phyloP scores from a whole-genome alignment of 2,888 invertebrate genomes.

The Celastrina argiolus region DNA sequence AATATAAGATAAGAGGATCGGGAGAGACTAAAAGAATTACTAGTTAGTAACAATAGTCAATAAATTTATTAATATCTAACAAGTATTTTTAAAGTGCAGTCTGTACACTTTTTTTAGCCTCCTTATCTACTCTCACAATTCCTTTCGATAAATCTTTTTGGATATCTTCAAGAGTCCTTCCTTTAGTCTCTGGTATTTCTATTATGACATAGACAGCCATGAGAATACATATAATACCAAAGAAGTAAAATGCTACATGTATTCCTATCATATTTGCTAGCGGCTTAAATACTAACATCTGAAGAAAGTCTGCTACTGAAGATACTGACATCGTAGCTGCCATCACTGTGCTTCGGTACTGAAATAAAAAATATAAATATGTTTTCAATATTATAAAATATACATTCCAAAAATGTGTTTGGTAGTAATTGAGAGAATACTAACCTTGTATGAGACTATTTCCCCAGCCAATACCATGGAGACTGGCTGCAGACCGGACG shows the following conservation, averaged over 20 bases:
- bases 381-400: not conserved
- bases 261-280: conserved; percentile 36
- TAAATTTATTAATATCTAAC: conserved; percentile 3
- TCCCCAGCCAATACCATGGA: conserved; percentile 57
- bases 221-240: conserved; percentile 37
- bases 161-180: conserved; percentile 37
- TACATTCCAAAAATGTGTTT: not conserved
- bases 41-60: not conserved
- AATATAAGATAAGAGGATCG: not conserved
- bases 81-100: not conserved
- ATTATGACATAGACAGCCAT: conserved; percentile 36
- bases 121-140: conserved; percentile 28
- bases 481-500: conserved; percentile 55
- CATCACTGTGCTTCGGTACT: conserved; percentile 41
- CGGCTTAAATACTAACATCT: conserved; percentile 39
- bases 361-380: conserved; percentile 26
- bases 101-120: conserved; percentile 17
- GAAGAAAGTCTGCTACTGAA: conserved; percentile 36
- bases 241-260: conserved; percentile 38
- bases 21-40: not conserved
- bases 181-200: conserved; percentile 39
- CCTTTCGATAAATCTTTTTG: conserved; percentile 37
- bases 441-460: conserved; percentile 48
- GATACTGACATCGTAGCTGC: conserved; percentile 39
- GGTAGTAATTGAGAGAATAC: not conserved